Conservation (phyloP, 1,140 invertebrate species). For the Solenopsis fugax region DNA sequence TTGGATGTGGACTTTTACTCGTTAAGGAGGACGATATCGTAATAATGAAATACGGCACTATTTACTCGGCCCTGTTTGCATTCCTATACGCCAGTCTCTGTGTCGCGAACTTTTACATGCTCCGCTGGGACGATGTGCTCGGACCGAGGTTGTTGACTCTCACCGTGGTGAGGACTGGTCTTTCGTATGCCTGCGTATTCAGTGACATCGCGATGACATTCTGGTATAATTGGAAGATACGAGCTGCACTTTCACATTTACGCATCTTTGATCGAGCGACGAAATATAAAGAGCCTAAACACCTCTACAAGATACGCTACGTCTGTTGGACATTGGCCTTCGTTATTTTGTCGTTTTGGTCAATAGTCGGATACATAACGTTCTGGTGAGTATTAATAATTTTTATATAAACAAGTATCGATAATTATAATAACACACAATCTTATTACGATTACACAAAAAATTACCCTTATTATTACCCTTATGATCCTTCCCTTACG, state of each 20-base stretch:
- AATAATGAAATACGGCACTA: slow-evolving; percentile 51
- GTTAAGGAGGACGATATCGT: slow-evolving; percentile 56
- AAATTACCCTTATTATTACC: background rate
- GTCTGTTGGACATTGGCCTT: slow-evolving; percentile 19
- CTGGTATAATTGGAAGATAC: slow-evolving; percentile 65
- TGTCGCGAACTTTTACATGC: slow-evolving; percentile 6
- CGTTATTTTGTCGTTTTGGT: slow-evolving; percentile 62
- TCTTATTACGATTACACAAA: background rate
- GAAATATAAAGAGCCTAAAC: slow-evolving; percentile 48
- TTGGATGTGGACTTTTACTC: slow-evolving; percentile 62
- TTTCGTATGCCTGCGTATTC: slow-evolving; percentile 66
- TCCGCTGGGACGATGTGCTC: background rate
- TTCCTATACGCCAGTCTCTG: slow-evolving; percentile 24
- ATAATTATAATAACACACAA: background rate
- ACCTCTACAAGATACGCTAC: background rate
- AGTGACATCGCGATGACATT: slow-evolving; percentile 61
- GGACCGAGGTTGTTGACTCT: slow-evolving; percentile 53
- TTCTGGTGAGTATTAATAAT: slow-evolving; percentile 55
- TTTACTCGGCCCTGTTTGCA: slow-evolving; percentile 60
- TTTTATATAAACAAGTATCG: background rate
- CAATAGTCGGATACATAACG: slow-evolving; percentile 59
- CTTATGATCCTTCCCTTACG: slow-evolving; percentile 12
- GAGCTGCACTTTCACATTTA: slow-evolving; percentile 49
- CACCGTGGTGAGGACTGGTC: slow-evolving; percentile 34
- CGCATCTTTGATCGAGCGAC: slow-evolving; percentile 67